Evolutionary conservation across 1,140 invertebrate genomes (phyloP).

Genomic region (Drosophila teissieri): DNA sequence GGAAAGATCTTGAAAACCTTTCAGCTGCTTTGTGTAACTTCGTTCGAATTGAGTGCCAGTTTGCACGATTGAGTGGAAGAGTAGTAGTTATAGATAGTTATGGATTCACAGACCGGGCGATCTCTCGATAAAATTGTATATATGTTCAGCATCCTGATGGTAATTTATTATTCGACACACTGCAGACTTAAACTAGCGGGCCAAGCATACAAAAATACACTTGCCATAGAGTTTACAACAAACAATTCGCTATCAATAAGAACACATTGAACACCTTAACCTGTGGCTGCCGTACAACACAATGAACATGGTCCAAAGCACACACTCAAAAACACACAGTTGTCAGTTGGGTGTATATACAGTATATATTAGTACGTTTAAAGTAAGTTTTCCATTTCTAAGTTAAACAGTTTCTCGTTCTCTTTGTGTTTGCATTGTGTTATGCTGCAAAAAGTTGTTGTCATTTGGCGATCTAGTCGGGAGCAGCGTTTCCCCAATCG

Average conservation of each 20-base stretch:
- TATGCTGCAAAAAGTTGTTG: too few species aligned
- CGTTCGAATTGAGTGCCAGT: slow-evolving; percentile 1
- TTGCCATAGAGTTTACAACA: neutral
- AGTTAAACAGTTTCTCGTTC: slow-evolving; percentile 24
- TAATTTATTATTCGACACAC: slow-evolving; percentile 17
- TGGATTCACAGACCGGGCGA: too few species aligned
- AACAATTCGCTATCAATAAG: slow-evolving; percentile 4
- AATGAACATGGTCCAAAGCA: neutral
- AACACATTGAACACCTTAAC: slow-evolving; percentile 1
- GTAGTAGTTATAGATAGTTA: too few species aligned
- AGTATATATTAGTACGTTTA: slow-evolving; percentile 61
- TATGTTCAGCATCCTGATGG: neutral
- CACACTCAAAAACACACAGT: slow-evolving; percentile 6
- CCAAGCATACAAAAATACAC: slow-evolving; percentile 1
- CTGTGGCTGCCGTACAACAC: neutral
- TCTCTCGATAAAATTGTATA: neutral
- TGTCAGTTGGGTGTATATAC: slow-evolving; percentile 54
- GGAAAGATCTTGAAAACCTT: too few species aligned
- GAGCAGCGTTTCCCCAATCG: neutral
- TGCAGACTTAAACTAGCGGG: slow-evolving; percentile 22
- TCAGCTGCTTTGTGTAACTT: neutral
- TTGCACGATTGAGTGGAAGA: neutral
- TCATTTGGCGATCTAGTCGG: neutral
- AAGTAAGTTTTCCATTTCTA: slow-evolving; percentile 26
- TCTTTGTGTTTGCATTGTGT: slow-evolving; percentile 22